Conservation (phyloP, 2,797 vertebrate genomes). For the Chrysocyon brachyurus region DNA sequence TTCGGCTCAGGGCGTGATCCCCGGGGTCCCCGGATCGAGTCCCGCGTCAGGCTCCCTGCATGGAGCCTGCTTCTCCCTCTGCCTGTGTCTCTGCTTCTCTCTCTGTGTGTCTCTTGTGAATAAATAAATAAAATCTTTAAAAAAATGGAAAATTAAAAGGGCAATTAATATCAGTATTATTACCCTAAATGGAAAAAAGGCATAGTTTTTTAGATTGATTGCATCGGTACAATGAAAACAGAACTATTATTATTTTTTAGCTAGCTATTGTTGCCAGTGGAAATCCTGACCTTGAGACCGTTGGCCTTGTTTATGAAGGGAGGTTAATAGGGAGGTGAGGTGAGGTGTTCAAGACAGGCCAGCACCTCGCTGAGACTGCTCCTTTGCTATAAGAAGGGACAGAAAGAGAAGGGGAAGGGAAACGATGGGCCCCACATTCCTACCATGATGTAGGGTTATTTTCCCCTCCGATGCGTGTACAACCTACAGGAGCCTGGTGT, state of each 20-base stretch:
- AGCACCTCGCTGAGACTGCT: not conserved
- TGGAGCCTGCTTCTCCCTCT: no score
- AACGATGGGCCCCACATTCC: accelerated
- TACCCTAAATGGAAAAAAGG: not conserved
- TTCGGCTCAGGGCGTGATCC: no score
- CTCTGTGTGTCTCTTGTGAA: no score
- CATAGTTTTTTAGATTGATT: not conserved
- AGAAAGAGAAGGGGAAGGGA: not conserved
- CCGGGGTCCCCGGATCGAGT: no score
- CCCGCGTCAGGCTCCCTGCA: no score
- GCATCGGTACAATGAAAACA: not conserved
- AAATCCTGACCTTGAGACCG: not conserved
- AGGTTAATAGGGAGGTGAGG: not conserved
- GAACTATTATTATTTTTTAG: not conserved
- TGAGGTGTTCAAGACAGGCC: not conserved
- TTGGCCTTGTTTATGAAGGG: not conserved
- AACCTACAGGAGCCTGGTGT: not conserved
- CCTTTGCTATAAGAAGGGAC: not conserved
- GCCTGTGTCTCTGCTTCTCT: no score
- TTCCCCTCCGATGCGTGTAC: not conserved
- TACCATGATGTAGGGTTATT: not conserved
- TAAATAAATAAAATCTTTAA: no score
- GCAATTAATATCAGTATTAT: not conserved
- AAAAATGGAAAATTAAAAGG: not conserved
- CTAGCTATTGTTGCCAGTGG: not conserved